Evolutionary conservation across 2,888 invertebrate species (phyloP).

Genomic region (Stenodema calcarata): DNA sequence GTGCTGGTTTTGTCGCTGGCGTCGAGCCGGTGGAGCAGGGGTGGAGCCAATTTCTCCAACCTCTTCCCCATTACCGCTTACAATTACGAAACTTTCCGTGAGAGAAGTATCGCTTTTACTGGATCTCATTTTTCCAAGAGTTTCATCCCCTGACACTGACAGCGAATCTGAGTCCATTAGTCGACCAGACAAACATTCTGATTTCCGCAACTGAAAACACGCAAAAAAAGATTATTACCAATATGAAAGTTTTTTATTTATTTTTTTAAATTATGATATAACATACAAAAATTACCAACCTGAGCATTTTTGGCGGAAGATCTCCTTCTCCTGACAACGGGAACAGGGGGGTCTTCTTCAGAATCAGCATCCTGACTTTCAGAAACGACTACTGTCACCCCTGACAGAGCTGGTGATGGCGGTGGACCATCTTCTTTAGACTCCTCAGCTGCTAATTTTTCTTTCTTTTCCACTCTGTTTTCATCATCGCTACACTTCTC

Average conservation of each 20-base stretch:
- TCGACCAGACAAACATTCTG: conserved; percentile 57
- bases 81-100: conserved; percentile 87
- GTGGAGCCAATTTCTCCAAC: conserved; percentile 60
- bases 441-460: background rate
- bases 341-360: conserved; percentile 53
- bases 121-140: conserved; percentile 67
- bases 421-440: background rate
- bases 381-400: background rate
- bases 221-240: background rate
- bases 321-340: conserved; percentile 58
- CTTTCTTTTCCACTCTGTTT: background rate
- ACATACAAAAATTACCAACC: conserved; percentile 35
- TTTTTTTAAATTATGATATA: too few relatives aligned
- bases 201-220: conserved; percentile 57
- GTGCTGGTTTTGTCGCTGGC: conserved; percentile 52
- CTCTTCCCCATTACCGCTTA: conserved; percentile 61
- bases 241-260: too few relatives aligned
- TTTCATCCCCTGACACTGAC: conserved; percentile 49
- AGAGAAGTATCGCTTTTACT: conserved; percentile 92
- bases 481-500: conserved; percentile 58
- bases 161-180: conserved; percentile 53
- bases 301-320: conserved; percentile 58
- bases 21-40: conserved; percentile 51
- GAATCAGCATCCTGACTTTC: conserved; percentile 48
- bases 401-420: background rate